Evolutionary conservation across 2,797 vertebrate species (phyloP).

Genomic region (Percopsis omiscomaycus): DNA sequence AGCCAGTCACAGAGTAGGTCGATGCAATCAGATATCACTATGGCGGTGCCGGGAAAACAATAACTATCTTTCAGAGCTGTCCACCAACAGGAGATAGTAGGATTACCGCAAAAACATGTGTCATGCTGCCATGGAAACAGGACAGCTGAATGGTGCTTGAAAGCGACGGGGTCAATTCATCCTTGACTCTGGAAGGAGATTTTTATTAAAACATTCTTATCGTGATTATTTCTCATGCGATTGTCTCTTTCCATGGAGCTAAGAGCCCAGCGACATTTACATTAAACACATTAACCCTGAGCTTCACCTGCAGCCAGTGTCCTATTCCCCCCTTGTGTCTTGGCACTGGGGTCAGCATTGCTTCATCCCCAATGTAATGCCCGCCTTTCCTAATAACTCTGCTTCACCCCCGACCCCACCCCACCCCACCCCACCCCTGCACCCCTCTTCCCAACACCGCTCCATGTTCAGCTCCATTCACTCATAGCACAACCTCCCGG

Average conservation of each 20-base stretch:
- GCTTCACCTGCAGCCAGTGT: constrained; percentile 27
- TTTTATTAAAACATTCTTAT: constrained; percentile 27
- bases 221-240: not conserved
- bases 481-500: constrained; percentile 48
- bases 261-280: too few species aligned
- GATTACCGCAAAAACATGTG: constrained; percentile 70
- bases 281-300: constrained; percentile 4
- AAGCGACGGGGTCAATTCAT: constrained; percentile 10
- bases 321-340: constrained; percentile 30
- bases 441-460: constrained; percentile 6
- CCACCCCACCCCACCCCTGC: not conserved
- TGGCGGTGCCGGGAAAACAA: constrained; percentile 36
- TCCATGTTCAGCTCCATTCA: constrained; percentile 60
- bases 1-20: constrained; percentile 21
- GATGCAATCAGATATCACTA: constrained; percentile 31
- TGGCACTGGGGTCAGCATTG: constrained; percentile 47
- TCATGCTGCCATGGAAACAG: constrained; percentile 74
- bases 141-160: constrained; percentile 47
- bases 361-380: constrained; percentile 30
- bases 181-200: constrained; percentile 35
- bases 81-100: constrained; percentile 54
- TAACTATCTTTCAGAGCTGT: constrained; percentile 51
- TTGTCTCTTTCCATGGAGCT: not conserved
- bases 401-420: not conserved
- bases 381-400: constrained; percentile 21